Base-by-base conservation (phyloP, 2,113 vertebrate genomes). In the Perca flavescens region DNA sequence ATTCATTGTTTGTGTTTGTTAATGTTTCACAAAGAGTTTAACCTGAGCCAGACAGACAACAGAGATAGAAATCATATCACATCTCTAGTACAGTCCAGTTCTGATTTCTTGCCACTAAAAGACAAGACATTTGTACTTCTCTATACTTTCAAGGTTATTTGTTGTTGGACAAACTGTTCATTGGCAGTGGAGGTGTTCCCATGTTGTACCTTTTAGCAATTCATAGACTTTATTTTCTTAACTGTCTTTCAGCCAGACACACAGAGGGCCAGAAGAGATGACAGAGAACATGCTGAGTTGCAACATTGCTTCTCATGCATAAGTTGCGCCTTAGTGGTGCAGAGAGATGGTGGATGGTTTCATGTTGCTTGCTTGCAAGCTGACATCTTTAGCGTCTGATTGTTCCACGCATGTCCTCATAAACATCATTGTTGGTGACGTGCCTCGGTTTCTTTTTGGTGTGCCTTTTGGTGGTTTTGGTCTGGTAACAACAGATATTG, bases 321-420 rank as follows among this genome's bases (percentile, higher is more conserved):
- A 58, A 2, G 25, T 22, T 64, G 6, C 15, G 31, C 36, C 12
- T 43, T 25, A 1, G 15, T 3, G 40, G 36, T 71, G 72, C 73
- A 73, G 58, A 72, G 28, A 53, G 28, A 2, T 9, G 4, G 50
- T 17, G 14, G 49, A 40, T n/a, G n/a, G 61, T 62, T 78, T 76
- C 36, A 9, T 8, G 21, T 60, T 28, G 19, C 50, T 31, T 3
- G 49, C 56, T 21, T 74, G 57, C 74, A 54, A 17, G 2, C 2
- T 11, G n/a, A 34, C 66, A 17, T 65, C 77, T 43, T 91, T n/a
- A 94, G 43, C 58, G 67, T 40, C 89, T 76, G 49, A 84, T 13
- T 0, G 90, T 92, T 31, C 65, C 86, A 0, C 90, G 88, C 94
- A 94, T 94, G 13, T 93, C 93, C 49, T 94, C 94, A 3, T 94